Evolutionary conservation across 92 coral and sea anemone species (phyloP).

Genomic region (Palythoa caribaeorum): DNA sequence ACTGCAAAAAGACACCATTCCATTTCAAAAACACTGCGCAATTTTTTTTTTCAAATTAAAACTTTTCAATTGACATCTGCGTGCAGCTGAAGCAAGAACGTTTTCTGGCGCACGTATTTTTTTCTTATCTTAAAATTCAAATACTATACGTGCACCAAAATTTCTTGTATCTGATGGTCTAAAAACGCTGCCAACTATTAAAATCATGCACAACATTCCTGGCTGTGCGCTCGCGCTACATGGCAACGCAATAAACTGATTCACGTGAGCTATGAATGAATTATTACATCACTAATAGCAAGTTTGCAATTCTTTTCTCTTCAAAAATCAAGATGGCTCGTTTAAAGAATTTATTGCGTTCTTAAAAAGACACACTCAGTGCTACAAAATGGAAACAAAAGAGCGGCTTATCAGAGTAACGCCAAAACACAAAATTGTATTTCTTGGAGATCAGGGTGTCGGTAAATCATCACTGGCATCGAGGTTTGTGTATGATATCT

Average conservation of each 20-base stretch:
- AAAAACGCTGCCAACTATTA: no score
- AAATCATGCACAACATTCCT: neutral
- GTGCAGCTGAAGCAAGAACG: no score
- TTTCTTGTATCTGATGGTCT: no score
- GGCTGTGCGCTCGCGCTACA: constrained; percentile 16
- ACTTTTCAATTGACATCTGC: no score
- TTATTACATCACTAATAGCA: constrained; percentile 40
- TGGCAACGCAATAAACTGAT: neutral
- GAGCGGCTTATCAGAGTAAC: neutral
- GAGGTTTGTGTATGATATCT: constrained; percentile 84
- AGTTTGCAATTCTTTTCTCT: neutral
- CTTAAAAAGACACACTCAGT: neutral
- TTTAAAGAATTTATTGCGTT: neutral
- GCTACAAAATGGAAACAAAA: constrained; percentile 15
- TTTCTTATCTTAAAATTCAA: no score
- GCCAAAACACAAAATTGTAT: constrained; percentile 83
- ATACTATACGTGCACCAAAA: no score
- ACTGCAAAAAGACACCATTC: no score
- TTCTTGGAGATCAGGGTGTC: constrained; percentile 96
- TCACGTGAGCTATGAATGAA: neutral
- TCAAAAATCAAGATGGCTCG: constrained; percentile 9
- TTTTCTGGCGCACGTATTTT: no score
- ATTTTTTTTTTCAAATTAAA: no score
- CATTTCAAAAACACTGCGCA: no score
- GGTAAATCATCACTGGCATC: constrained; percentile 95